Conservation (phyloP, 2,888 invertebrate species). For the Eucera pruinosa region DNA sequence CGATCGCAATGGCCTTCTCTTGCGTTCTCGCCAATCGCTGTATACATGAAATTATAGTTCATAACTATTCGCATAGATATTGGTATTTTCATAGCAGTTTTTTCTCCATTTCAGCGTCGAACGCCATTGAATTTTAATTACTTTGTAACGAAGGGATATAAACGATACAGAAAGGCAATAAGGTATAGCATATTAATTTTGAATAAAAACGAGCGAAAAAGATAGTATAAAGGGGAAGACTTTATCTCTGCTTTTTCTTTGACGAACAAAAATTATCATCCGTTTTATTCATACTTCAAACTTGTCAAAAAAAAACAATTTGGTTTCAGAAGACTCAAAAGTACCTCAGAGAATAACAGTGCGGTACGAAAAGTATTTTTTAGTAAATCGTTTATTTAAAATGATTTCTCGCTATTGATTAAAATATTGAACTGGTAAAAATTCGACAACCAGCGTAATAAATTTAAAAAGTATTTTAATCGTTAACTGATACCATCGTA, state of each 20-base stretch:
- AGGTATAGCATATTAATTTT: slow-evolving; percentile 20
- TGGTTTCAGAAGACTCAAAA: background rate
- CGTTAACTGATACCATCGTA: too few species aligned
- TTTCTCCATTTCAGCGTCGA: slow-evolving; percentile 38
- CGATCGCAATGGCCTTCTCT: slow-evolving; percentile 38
- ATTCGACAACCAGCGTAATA: too few species aligned
- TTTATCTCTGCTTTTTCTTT: background rate
- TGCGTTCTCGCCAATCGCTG: slow-evolving; percentile 40
- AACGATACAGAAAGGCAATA: slow-evolving; percentile 36
- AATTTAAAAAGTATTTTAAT: too few species aligned
- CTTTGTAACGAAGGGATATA: slow-evolving; percentile 44
- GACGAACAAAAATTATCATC: background rate
- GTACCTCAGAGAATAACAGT: background rate
- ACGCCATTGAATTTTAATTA: slow-evolving; percentile 59
- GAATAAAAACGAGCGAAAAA: background rate
- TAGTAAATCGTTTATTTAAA: too few species aligned
- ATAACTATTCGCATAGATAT: slow-evolving; percentile 63
- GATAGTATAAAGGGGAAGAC: background rate
- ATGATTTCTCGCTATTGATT: too few species aligned
- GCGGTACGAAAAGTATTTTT: too few species aligned
- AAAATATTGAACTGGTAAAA: too few species aligned
- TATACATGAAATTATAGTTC: slow-evolving; percentile 60
- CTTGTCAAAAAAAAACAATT: background rate
- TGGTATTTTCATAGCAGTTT: slow-evolving; percentile 40
- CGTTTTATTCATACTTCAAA: slow-evolving; percentile 3